phyloP scores from a whole-genome alignment of 2,888 invertebrate species.

The Pimpla rufipes region DNA sequence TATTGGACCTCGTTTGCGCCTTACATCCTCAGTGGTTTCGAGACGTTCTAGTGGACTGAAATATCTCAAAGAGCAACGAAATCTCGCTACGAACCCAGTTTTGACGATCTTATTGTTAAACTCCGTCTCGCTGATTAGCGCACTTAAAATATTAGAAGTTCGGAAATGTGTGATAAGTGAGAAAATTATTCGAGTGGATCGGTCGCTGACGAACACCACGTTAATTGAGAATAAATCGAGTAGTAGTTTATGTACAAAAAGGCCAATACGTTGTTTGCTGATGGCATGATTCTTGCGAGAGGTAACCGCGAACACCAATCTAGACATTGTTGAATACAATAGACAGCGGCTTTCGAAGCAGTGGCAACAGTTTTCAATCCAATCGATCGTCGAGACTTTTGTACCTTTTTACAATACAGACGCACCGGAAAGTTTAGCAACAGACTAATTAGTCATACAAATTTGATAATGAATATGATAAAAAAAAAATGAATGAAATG shows the following conservation, averaged over 20 bases:
- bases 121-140: slow-evolving; percentile 27
- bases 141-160: slow-evolving; percentile 31
- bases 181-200: slow-evolving; percentile 6
- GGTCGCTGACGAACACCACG: slow-evolving; percentile 25
- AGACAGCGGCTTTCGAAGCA: too few relatives aligned
- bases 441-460: too few relatives aligned
- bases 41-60: slow-evolving; percentile 40
- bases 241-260: slow-evolving; percentile 63
- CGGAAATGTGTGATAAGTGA: not conserved
- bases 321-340: slow-evolving; percentile 6
- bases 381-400: not conserved
- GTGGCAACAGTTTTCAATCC: slow-evolving; percentile 8
- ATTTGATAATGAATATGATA: too few relatives aligned
- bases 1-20: slow-evolving; percentile 61
- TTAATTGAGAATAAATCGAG: slow-evolving; percentile 24
- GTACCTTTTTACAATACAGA: too few relatives aligned
- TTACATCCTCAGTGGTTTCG: slow-evolving; percentile 48
- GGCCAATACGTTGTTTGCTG: slow-evolving; percentile 51
- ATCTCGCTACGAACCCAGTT: not conserved
- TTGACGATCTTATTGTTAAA: not conserved
- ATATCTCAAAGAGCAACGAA: not conserved
- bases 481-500: too few relatives aligned
- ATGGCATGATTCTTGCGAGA: slow-evolving; percentile 37
- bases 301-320: slow-evolving; percentile 39
- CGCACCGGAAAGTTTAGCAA: too few relatives aligned